Evolutionary conservation across 1,140 invertebrate genomes (phyloP).

Genomic region (Cecropterus lyciades): DNA sequence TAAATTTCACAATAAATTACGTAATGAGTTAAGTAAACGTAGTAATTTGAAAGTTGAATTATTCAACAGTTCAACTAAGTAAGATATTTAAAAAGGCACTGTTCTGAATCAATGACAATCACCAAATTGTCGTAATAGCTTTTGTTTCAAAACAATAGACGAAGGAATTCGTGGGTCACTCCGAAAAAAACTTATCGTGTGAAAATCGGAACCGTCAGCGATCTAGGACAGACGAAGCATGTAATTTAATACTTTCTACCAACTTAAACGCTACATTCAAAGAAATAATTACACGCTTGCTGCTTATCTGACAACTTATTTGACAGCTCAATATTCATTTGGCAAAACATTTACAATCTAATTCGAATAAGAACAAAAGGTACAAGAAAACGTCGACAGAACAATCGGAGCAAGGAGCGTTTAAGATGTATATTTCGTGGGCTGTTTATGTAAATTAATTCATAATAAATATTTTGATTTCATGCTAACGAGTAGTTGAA

Average conservation of each 20-base stretch:
- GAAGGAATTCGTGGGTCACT: slow-evolving; percentile 48
- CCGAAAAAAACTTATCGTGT: slow-evolving; percentile 66
- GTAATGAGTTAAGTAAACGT: slow-evolving; percentile 12
- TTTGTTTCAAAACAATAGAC: slow-evolving; percentile 64
- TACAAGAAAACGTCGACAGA: slow-evolving; percentile 45
- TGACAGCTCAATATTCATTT: slow-evolving; percentile 66
- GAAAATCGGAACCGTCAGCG: slow-evolving; percentile 58
- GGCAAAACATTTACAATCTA: slow-evolving; percentile 46
- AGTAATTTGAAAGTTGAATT: slow-evolving; percentile 20
- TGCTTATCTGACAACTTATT: slow-evolving; percentile 56
- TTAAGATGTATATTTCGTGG: slow-evolving; percentile 62
- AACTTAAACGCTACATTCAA: slow-evolving; percentile 55
- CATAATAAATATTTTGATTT: slow-evolving; percentile 80
- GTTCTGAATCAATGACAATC: slow-evolving; percentile 34
- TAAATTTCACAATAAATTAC: slow-evolving; percentile 11
- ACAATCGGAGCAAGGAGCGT: slow-evolving; percentile 47
- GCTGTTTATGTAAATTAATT: slow-evolving; percentile 77
- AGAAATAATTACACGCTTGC: slow-evolving; percentile 59
- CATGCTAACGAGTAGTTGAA: slow-evolving; percentile 72
- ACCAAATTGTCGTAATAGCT: slow-evolving; percentile 37
- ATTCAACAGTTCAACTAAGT: slow-evolving; percentile 24
- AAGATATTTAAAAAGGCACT: slow-evolving; percentile 31
- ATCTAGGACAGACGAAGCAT: slow-evolving; percentile 53
- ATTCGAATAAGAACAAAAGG: slow-evolving; percentile 33
- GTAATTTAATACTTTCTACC: slow-evolving; percentile 77